These are phyloP conservation scores for Drosophila pseudotakahashii DNA, from an alignment of 2,888 invertebrate genomes.

Conservation along the genomic window DNA sequence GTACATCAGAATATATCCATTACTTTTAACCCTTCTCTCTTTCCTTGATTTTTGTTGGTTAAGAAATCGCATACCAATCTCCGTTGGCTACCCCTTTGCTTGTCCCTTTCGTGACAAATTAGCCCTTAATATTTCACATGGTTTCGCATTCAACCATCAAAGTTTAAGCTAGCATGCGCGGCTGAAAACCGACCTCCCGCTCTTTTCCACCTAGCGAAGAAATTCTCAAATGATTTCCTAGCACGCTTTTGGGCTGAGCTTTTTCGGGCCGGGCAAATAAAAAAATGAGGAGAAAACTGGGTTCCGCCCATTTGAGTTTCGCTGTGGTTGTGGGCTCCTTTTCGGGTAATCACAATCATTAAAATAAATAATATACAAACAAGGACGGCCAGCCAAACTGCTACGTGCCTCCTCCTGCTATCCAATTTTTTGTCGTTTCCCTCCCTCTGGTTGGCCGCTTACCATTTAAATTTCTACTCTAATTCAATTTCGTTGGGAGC, in stretches of 20 bases:
- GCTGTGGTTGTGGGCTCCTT: conserved; percentile 27
- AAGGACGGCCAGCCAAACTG: conserved; percentile 29
- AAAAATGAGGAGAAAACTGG: conserved; percentile 18
- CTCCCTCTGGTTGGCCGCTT: conserved; percentile 30
- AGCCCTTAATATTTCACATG: conserved; percentile 38
- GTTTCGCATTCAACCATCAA: conserved; percentile 30
- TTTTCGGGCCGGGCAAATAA: conserved; percentile 10
- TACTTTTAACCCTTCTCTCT: not conserved
- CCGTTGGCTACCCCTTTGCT: not conserved
- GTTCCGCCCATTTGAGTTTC: conserved; percentile 43
- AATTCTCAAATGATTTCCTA: conserved; percentile 42
- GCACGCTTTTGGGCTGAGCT: conserved; percentile 49
- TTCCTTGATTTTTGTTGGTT: not conserved
- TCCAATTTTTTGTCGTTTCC: conserved; percentile 1
- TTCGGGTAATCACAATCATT: conserved; percentile 61
- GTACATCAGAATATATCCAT: not conserved
- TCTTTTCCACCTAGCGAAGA: conserved; percentile 6
- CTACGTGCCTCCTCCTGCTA: conserved; percentile 4
- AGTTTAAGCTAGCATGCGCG: conserved; percentile 27
- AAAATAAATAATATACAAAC: conserved; percentile 64
- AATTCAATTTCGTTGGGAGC: conserved; percentile 72
- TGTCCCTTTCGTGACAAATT: conserved; percentile 35
- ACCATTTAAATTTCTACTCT: conserved; percentile 70
- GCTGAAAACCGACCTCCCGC: conserved; percentile 8
- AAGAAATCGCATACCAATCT: conserved; percentile 16